Evolutionary conservation across 2,113 vertebrate genomes (phyloP).

Genomic region (Mobula hypostoma): DNA sequence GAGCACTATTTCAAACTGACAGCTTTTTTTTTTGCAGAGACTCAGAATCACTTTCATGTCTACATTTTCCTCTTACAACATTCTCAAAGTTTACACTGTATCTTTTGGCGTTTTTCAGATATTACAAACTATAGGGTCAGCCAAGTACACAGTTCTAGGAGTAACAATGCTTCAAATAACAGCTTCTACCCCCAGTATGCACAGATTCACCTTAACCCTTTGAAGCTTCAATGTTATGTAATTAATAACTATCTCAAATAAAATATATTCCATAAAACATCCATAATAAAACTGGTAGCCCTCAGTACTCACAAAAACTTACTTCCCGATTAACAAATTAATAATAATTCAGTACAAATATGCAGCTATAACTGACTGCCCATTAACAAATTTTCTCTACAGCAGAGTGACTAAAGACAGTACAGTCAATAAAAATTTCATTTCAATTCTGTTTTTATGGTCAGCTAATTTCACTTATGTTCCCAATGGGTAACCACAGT

Average conservation of each 20-base stretch:
- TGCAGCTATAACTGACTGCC: neutral
- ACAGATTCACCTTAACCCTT: neutral
- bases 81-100: conserved; percentile 31
- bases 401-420: neutral
- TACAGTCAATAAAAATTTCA: neutral
- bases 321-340: neutral
- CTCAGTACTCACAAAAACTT: neutral
- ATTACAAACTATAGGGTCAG: conserved; percentile 4
- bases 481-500: neutral
- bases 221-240: neutral
- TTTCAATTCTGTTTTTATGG: neutral
- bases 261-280: neutral
- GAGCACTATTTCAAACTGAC: conserved; percentile 27
- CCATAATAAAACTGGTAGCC: neutral
- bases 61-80: conserved; percentile 29
- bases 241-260: neutral
- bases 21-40: conserved; percentile 14
- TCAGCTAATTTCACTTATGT: neutral
- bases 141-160: conserved; percentile 1
- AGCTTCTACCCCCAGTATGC: neutral
- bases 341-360: neutral
- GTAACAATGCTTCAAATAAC: neutral
- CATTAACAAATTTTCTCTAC: neutral
- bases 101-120: conserved; percentile 15
- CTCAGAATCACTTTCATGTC: conserved; percentile 28